Percentiles rank a stretch among this genome's conserved stretches.
Conservation (phyloP, 64 coral and sea anemone genomes). For the Porites lutea region DNA sequence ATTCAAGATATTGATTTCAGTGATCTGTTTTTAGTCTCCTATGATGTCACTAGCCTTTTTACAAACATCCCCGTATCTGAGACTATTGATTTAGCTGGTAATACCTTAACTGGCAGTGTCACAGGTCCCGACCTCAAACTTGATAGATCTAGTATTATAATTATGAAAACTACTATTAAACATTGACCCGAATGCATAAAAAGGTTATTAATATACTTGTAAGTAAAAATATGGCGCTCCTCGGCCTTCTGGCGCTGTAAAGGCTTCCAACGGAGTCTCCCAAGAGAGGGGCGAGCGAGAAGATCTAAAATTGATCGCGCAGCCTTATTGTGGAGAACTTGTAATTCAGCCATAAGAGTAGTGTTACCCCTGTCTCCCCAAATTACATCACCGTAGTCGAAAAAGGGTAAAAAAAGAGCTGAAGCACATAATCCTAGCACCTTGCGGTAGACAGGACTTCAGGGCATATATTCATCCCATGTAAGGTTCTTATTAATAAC, state of each 20-base stretch:
- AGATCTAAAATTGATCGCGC: not conserved
- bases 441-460: too few relatives aligned
- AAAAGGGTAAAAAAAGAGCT: not conserved
- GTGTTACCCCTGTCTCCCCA: conserved; percentile 19
- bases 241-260: too few relatives aligned
- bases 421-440: not conserved
- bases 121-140: not conserved
- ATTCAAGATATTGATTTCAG: not conserved
- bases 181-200: too few relatives aligned
- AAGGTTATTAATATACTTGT: too few relatives aligned
- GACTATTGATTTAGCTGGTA: not conserved
- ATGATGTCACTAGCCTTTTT: conserved; percentile 13
- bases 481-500: too few relatives aligned
- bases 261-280: too few relatives aligned
- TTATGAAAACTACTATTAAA: too few relatives aligned
- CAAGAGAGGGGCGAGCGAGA: not conserved
- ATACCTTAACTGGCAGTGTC: not conserved
- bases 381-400: conserved; percentile 13
- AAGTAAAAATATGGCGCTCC: too few relatives aligned
- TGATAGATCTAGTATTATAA: not conserved
- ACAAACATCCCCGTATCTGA: conserved; percentile 11
- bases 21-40: conserved; percentile 10
- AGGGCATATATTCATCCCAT: too few relatives aligned
- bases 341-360: not conserved
- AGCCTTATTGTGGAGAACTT: conserved; percentile 22